Evolutionary conservation across 1,140 invertebrate species (phyloP).

Genomic region (Drosophila bipectinata): DNA sequence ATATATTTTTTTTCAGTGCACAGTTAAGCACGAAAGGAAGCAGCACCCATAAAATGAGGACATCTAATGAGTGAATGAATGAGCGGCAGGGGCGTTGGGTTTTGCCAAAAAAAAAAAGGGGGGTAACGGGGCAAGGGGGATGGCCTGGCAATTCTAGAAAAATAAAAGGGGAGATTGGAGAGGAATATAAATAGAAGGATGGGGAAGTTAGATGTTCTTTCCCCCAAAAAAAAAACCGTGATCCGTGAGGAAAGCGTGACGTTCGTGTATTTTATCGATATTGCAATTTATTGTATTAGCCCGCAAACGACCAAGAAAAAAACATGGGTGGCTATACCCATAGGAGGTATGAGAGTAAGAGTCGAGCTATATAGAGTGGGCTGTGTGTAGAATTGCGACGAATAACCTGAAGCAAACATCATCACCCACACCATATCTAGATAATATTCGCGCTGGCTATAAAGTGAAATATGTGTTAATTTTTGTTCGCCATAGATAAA

Average conservation of each 20-base stretch:
- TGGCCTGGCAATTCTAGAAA: no score
- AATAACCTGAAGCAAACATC: constrained; percentile 6
- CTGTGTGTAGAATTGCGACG: no score
- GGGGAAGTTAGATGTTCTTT: not conserved
- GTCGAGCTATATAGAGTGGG: no score
- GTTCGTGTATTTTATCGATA: constrained; percentile 82
- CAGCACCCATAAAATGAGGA: constrained; percentile 55
- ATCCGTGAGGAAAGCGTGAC: constrained; percentile 62
- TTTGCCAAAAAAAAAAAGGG: not conserved
- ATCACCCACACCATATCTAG: constrained; percentile 12
- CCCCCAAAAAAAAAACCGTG: not conserved
- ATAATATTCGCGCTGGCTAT: constrained; percentile 73
- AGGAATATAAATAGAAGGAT: no score
- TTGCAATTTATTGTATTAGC: constrained; percentile 81
- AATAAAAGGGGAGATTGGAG: no score
- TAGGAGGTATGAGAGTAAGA: not conserved
- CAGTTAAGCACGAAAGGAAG: constrained; percentile 29
- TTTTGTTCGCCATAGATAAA: constrained; percentile 39
- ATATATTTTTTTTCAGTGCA: not conserved
- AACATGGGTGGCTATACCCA: not conserved
- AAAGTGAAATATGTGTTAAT: constrained; percentile 82
- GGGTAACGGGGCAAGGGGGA: not conserved
- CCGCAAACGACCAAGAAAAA: constrained; percentile 22
- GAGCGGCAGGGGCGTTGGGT: constrained; percentile 3
- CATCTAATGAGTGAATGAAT: constrained; percentile 55